Base-by-base conservation (phyloP, 53 echinoderm and acorn worm genomes). In the Paracentrotus lividus region DNA sequence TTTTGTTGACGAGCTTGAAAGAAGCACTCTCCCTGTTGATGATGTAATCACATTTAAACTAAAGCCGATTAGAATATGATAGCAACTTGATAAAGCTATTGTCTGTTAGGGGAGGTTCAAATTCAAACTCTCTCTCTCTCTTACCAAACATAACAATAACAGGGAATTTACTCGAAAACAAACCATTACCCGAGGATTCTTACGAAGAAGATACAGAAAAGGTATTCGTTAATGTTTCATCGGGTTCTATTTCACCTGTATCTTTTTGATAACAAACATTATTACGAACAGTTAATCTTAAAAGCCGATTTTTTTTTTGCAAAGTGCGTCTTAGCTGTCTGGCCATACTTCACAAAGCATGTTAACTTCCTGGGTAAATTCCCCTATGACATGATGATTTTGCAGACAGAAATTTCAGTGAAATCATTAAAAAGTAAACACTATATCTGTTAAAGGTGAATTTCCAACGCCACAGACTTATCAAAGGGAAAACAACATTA, bases 61-160 rank as follows among this genome's bases (percentile, higher is more conserved):
- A 85, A 51, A 51, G 85, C 24, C 29, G 85, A 85, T 85, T 85
- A 85, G 85, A 85, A 85, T 49, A 85, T 51, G 85, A 85, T 85
- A 85, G 85, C 49, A 6, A 12, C 49, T 5, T 38, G 72, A 38
- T 72, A 72, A 36, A 72, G 36, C 72, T 21, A 38, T 72, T 36
- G 36, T 15, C 18, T 72, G 36, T 18, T 38, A 5, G 72, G 72
- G 72, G 40, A 72, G 72, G 72, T 72, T 72, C 36, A 72, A 38
- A 34, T 15, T 40, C 7, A 40, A 18, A 72, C 40, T 40, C 4
- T 18, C 40, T 72, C 40, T 40, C 40, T 72, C 72, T 67, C 67
- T 29, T 32, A 15, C 16, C 38, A 72, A 72, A 32, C 7, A 40
- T 72, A 38, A 72, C 40, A 72, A 72, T 40, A 36, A 72, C 72